These are phyloP conservation scores for Siniperca scherzeri DNA, from an alignment of 2,797 vertebrate genomes.

Conservation along the genomic window DNA sequence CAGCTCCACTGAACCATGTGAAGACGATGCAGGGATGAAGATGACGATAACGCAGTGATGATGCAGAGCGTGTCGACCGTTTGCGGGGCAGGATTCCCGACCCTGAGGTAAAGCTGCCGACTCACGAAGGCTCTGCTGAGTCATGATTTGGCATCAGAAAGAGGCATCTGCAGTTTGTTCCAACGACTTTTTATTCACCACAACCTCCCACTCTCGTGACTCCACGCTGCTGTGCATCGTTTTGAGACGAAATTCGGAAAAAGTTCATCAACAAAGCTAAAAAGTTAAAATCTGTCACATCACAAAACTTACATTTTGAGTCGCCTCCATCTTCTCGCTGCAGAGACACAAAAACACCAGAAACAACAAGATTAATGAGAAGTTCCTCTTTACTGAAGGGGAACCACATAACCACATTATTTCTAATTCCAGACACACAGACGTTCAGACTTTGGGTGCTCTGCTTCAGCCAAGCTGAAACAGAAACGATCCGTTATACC, in stretches of 20 bases:
- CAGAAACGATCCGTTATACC: not conserved
- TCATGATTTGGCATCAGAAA: not conserved
- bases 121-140: not conserved
- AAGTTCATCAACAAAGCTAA: not conserved
- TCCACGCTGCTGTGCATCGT: too few species aligned
- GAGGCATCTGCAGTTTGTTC: not conserved
- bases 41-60: rapidly evolving
- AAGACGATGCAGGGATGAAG: not conserved
- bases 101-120: not conserved
- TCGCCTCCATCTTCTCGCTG: conserved; percentile 66
- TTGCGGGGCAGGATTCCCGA: too few species aligned
- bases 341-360: conserved; percentile 38
- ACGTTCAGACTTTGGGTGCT: too few species aligned
- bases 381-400: too few species aligned
- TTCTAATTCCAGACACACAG: too few species aligned
- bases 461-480: too few species aligned
- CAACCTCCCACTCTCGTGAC: not conserved
- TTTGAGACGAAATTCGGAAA: not conserved
- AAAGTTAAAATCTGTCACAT: not conserved
- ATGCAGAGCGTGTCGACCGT: not conserved
- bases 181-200: not conserved
- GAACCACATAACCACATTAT: too few species aligned
- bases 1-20: not conserved
- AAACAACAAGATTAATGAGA: not conserved
- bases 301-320: conserved; percentile 63